Conservation (phyloP, 2,113 vertebrate genomes). For the Gambusia holbrooki region DNA sequence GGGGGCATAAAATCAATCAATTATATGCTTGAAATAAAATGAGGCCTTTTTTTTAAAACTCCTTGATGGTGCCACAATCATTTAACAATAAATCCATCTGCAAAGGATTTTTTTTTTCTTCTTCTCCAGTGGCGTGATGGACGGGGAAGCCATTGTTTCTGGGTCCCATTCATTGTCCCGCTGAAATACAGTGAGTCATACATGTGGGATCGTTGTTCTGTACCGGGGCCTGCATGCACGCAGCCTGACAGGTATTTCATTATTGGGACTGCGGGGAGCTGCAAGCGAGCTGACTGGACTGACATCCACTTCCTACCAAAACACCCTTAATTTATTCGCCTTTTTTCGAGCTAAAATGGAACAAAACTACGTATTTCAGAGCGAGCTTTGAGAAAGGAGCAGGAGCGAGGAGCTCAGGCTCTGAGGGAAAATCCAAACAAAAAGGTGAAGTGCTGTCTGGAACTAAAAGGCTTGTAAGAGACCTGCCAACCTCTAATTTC, state of each 20-base stretch:
- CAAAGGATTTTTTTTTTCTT: no score
- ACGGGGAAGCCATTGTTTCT: conserved; percentile 15
- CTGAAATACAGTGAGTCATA: conserved; percentile 25
- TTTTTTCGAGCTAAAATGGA: conserved; percentile 19
- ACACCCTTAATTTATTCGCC: conserved; percentile 44
- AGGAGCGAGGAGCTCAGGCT: no score
- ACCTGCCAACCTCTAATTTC: no score
- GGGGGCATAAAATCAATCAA: conserved; percentile 16
- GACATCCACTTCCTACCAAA: conserved; percentile 15
- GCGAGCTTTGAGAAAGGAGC: background rate
- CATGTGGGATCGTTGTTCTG: conserved; percentile 28
- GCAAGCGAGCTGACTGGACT: conserved; percentile 28
- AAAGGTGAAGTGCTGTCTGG: no score
- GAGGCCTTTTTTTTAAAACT: background rate
- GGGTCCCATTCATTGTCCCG: conserved; percentile 36
- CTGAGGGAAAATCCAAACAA: no score
- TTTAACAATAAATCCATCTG: conserved; percentile 12
- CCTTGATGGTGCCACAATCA: conserved; percentile 4
- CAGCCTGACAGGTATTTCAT: conserved; percentile 46
- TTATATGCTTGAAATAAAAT: conserved; percentile 16
- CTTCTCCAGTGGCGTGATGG: background rate
- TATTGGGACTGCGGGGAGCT: conserved; percentile 44
- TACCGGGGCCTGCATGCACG: background rate
- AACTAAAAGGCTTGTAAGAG: no score
- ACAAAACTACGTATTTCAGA: background rate